Base-by-base conservation (phyloP, 2,888 invertebrate genomes). In the Synergus umbraculus region DNA sequence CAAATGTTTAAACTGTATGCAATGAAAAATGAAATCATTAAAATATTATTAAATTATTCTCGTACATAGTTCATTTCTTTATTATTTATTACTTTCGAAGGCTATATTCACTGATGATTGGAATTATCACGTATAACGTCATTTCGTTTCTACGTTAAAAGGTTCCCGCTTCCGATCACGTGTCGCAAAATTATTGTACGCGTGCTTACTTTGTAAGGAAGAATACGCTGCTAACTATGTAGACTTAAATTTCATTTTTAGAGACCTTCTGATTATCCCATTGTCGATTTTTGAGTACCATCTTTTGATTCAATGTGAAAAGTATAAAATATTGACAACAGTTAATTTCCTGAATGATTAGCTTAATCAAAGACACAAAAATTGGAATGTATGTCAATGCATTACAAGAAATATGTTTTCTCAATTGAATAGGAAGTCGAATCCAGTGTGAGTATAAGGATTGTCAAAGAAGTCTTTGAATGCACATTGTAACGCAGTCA, bases 161-260 rank as follows among this genome's bases (percentile, higher is more conserved):
- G 69, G 49, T 29, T 49, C 79, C 80, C 81, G 79, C 82, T 84
- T 87, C 83, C 88, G 87, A 85, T 83, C 87, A 86, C 87, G 87
- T 87, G 88, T 77, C 84, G 66, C 76, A 82, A 82, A 86, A 87
- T 84, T 82, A 78, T 76, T 83, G 60, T 88, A 84, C 88, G 89
- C 89, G 89, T 73, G 73, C 73, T 73, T 22, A 37, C 37, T 54
- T n/a, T 54, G 73, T 73, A 54, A 18, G n/a, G n/a, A 73, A 73
- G 49, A 73, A 73, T 73, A 73, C 22, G 29, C 49, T 73, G 3
- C 73, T 73, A 73, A 73, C 73, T 41, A 73, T 4, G 54, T 73
- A 10, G 54, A 73, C 73, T 69, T 69, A 54, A 73, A 73, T 73
- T 73, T 73, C 29, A 73, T 73, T 73, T 69, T 54, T 73, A 29